A percentile compares a stretch with the other conserved stretches of the same genome.
phyloP scores from a whole-genome alignment of 2,888 invertebrate species.

The Ochropacha duplaris region DNA sequence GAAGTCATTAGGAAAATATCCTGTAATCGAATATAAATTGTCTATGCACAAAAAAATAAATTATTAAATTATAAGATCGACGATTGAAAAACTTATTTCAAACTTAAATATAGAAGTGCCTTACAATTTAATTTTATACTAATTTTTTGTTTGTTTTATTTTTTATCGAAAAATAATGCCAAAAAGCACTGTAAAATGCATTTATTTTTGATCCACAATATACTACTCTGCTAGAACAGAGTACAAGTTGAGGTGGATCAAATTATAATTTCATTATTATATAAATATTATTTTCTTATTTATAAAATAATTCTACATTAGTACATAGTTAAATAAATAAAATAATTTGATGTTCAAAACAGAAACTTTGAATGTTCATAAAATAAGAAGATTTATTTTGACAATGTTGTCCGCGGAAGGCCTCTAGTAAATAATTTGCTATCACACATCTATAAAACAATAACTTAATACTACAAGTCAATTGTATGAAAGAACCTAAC shows the following conservation, averaged over 20 bases:
- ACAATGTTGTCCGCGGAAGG: conserved; percentile 15
- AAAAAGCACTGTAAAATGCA: conserved; percentile 71
- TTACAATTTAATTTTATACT: conserved; percentile 78
- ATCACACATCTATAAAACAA: conserved; percentile 24
- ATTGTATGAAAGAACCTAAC: conserved; percentile 54
- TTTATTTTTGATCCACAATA: conserved; percentile 63
- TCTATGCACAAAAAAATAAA: conserved; percentile 52
- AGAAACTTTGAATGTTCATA: conserved; percentile 2
- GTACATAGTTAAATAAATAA: background rate
- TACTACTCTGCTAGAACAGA: conserved; percentile 53
- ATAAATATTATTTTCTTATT: conserved; percentile 31
- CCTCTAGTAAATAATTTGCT: conserved; percentile 25
- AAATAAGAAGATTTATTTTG: conserved; percentile 12
- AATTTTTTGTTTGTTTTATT: conserved; percentile 55
- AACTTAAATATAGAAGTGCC: conserved; percentile 80
- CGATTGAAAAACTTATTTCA: conserved; percentile 61
- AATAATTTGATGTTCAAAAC: conserved; percentile 2
- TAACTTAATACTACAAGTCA: conserved; percentile 66
- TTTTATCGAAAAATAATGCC: conserved; percentile 37
- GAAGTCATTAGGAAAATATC: conserved; percentile 45
- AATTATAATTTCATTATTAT: conserved; percentile 47
- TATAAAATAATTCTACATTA: conserved; percentile 7
- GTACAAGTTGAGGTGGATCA: conserved; percentile 39
- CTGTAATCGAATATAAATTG: conserved; percentile 47
- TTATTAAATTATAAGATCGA: conserved; percentile 58